phyloP scores from a whole-genome alignment of 2,888 invertebrate species.

The Microchrysa polita region DNA sequence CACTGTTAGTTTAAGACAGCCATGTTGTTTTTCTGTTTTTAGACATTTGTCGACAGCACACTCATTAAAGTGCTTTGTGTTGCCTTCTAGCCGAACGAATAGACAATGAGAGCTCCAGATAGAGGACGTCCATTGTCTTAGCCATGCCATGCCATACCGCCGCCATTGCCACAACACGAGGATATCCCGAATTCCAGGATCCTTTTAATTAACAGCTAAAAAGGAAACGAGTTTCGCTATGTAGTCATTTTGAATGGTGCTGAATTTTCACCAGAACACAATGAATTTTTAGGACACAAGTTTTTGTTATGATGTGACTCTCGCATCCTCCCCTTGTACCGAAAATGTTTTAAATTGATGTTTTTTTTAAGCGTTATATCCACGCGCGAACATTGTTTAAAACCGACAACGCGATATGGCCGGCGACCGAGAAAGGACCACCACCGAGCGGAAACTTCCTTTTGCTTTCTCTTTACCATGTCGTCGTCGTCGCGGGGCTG shows the following conservation, averaged over 20 bases:
- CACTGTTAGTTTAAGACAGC: too few relatives aligned
- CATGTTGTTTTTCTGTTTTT: too few relatives aligned
- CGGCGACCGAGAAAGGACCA: too few relatives aligned
- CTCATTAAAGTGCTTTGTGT: constrained; percentile 37
- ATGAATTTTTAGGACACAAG: constrained; percentile 39
- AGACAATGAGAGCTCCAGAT: constrained; percentile 29
- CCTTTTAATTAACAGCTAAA: constrained; percentile 42
- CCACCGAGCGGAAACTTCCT: too few relatives aligned
- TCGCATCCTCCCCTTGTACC: too few relatives aligned
- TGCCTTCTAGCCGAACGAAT: not conserved
- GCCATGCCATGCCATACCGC: too few relatives aligned
- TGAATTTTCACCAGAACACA: constrained; percentile 12
- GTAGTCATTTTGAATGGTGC: not conserved
- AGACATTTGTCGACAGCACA: not conserved
- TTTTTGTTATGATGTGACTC: constrained; percentile 24
- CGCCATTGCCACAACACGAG: constrained; percentile 36
- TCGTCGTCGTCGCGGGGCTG: too few relatives aligned
- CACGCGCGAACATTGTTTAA: too few relatives aligned
- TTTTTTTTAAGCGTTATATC: not conserved
- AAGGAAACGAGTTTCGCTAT: constrained; percentile 27
- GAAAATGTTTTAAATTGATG: constrained; percentile 32
- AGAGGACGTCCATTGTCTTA: constrained; percentile 31
- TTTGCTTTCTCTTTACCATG: too few relatives aligned
- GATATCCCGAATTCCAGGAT: constrained; percentile 32
- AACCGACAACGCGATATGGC: too few relatives aligned